Evolutionary conservation across 2,113 vertebrate genomes (phyloP).

Genomic region (Lontra canadensis): DNA sequence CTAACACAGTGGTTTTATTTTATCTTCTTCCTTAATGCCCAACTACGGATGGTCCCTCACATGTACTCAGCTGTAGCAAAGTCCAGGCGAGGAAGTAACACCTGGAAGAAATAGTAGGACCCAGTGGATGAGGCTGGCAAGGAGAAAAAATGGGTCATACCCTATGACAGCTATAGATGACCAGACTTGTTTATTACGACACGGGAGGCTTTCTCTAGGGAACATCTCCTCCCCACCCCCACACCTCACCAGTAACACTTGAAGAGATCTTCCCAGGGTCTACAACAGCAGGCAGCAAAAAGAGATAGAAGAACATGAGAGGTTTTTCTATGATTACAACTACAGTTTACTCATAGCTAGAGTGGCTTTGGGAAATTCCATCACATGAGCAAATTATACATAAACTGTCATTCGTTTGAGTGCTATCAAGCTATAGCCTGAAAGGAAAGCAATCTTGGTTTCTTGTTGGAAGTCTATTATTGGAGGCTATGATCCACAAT

Average conservation of each 20-base stretch:
- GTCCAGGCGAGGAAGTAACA: not conserved
- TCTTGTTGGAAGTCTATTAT: not conserved
- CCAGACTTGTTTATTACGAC: not conserved
- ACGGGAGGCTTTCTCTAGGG: not conserved
- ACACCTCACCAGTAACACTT: not conserved
- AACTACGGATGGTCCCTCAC: not conserved
- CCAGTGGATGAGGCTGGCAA: not conserved
- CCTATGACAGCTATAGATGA: not conserved
- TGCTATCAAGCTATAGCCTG: not conserved
- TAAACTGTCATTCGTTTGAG: not conserved
- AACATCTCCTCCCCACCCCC: not conserved
- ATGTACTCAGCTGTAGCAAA: not conserved
- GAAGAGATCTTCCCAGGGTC: not conserved
- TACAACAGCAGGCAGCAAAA: not conserved
- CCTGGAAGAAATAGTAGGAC: not conserved
- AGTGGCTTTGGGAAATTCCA: conserved; percentile 12
- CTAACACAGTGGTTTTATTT: not conserved
- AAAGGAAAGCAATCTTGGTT: not conserved
- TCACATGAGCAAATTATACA: not conserved
- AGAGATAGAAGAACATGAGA: not conserved
- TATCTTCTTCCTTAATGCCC: not conserved
- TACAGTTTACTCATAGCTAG: not conserved
- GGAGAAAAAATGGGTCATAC: not conserved
- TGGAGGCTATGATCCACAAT: not conserved
- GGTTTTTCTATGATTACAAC: not conserved